phyloP scores from a whole-genome alignment of 2,113 vertebrate species.

The Microcebus jonahi region DNA sequence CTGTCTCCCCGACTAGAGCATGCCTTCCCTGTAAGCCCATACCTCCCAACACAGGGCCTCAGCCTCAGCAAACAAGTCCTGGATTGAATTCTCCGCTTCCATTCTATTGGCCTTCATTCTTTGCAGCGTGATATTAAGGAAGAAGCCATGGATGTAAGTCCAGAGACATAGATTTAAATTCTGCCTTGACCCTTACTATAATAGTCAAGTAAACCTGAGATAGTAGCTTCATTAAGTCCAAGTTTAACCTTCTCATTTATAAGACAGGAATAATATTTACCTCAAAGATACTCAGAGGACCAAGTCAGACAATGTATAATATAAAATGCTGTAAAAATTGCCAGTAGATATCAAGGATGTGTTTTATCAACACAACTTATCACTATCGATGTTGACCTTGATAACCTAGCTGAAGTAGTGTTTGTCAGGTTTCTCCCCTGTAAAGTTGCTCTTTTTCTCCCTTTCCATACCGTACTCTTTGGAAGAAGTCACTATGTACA shows the following conservation, averaged over 20 bases:
- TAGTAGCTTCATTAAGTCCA: neutral
- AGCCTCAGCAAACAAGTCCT: neutral
- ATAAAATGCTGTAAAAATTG: neutral
- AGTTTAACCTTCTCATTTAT: neutral
- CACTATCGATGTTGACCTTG: neutral
- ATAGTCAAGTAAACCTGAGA: neutral
- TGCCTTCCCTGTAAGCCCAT: neutral
- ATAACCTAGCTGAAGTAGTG: neutral
- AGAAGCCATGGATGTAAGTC: neutral
- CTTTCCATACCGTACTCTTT: neutral
- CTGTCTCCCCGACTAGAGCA: neutral
- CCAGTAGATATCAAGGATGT: neutral
- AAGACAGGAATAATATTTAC: neutral
- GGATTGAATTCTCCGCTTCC: neutral
- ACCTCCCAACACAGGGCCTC: neutral
- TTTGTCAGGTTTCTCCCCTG: neutral
- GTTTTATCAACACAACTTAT: neutral
- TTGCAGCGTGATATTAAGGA: neutral
- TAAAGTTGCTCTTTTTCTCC: neutral
- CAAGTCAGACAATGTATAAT: neutral
- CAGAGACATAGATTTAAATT: conserved; percentile 33
- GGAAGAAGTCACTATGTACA: neutral
- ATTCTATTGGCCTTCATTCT: neutral
- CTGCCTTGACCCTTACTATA: neutral
- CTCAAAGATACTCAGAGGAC: neutral